A percentile compares a stretch with the other conserved stretches of the same genome.
phyloP scores from a whole-genome alignment of 37 sponge, comb jelly and placozoan genomes.

The Halisarca cf. caerulea region DNA sequence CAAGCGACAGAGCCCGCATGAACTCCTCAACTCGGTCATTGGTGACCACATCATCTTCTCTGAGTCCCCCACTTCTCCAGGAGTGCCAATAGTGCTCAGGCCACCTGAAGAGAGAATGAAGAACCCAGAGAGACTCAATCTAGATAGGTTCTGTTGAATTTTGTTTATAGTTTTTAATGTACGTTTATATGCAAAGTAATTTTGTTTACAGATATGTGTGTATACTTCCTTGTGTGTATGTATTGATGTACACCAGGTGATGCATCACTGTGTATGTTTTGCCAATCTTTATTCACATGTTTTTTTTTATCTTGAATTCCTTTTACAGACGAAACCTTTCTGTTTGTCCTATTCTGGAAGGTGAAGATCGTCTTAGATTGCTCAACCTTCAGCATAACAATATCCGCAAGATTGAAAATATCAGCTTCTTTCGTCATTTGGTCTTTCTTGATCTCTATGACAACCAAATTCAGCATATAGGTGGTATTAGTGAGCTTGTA shows the following conservation, averaged over 20 bases:
- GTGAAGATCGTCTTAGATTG: slow-evolving; percentile 82
- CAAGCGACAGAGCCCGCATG: slow-evolving; percentile 17
- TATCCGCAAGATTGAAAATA: slow-evolving; percentile 77
- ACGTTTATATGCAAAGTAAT: no score
- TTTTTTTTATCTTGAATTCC: no score
- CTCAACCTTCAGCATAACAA: slow-evolving; percentile 96
- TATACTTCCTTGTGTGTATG: background rate
- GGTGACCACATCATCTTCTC: slow-evolving; percentile 42
- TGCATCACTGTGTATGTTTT: background rate
- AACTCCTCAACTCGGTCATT: slow-evolving; percentile 3
- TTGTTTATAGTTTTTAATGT: no score
- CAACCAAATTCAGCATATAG: slow-evolving; percentile 88
- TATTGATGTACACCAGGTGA: background rate
- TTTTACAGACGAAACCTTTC: slow-evolving; percentile 64
- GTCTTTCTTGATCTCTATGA: slow-evolving; percentile 98
- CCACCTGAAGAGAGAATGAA: slow-evolving; percentile 79
- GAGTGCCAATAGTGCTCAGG: slow-evolving; percentile 78
- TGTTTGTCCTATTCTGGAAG: slow-evolving; percentile 82
- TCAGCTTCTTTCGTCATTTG: slow-evolving; percentile 65
- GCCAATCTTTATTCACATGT: background rate
- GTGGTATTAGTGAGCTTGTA: slow-evolving; percentile 70
- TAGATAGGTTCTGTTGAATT: slow-evolving; percentile 68
- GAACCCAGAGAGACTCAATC: slow-evolving; percentile 89
- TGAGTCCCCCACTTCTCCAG: slow-evolving; percentile 61
- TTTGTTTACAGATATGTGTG: slow-evolving; percentile 2